Base-by-base conservation (phyloP, 2,888 invertebrate species). In the Boloria selene region DNA sequence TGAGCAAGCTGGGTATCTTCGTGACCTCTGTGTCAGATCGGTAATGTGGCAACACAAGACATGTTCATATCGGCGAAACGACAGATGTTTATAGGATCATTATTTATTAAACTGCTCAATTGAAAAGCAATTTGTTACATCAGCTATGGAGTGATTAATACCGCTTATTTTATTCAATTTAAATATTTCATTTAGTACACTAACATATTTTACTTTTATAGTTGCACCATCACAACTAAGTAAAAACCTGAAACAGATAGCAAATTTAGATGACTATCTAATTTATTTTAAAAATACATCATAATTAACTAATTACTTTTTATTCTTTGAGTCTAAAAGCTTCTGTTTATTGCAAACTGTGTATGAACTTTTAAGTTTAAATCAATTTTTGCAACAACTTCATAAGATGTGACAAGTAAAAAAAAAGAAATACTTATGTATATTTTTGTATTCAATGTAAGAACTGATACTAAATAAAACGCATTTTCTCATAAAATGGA, bases 11-110 rank as follows among this genome's bases (percentile, higher is more conserved):
- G 54, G 74, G 82, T 67, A 78, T 80, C 59, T 75, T 87, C 53
- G 73, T 81, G 61, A 81, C 80, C 7, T 81, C 85, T 38, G 77
- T 83, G 54, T 78, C 88, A 1, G 90, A 90, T 72, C 87, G 90
- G 68, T 88, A 74, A 55, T 17, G 5, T 38, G 31, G 7, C 7
- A 14, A 5, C 53, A 22, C 1, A 17, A 38, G 5, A 16, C n/a
- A 13, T 31, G n/a, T 45, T 38, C 45, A 63, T 55, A 42, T 55
- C 54, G 51, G 7, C 47, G 17, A 13, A 42, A 55, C 54, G 6
- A 13, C 38, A 17, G 38, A 22, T 42, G n/a, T 17, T 38, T 7
- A 13, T 45, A 10, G 45, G 17, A 42, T 56, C 45, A 51, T 18
- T 64, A 63, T 58, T 44, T 63, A 62, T 45, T 60, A 18, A 10